A percentile compares a stretch with the other conserved stretches of the same genome.
Evolutionary conservation across 2,113 vertebrate species (phyloP).

Genomic region (Bubo bubo): DNA sequence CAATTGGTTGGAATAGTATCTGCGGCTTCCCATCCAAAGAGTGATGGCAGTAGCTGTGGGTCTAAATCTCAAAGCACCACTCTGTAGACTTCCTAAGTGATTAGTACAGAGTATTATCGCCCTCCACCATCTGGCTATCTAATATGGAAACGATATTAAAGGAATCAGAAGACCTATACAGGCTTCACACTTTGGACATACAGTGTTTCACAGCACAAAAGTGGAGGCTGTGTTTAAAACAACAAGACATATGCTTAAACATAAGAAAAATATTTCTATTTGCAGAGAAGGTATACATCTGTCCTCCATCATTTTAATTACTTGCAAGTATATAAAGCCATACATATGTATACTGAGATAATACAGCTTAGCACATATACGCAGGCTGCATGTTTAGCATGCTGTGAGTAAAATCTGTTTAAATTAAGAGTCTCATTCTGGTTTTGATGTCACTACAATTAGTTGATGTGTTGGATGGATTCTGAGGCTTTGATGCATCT

Average conservation of each 20-base stretch:
- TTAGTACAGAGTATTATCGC: constrained; percentile 73
- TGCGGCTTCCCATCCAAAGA: constrained; percentile 22
- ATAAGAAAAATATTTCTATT: not conserved
- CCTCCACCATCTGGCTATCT: constrained; percentile 75
- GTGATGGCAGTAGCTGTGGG: constrained; percentile 29
- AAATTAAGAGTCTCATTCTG: constrained; percentile 15
- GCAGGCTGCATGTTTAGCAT: not conserved
- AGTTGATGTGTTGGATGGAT: constrained; percentile 27
- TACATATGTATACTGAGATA: not conserved
- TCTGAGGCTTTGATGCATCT: constrained; percentile 36
- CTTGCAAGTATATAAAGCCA: not conserved
- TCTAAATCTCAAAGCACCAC: constrained; percentile 67
- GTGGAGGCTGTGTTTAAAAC: not conserved
- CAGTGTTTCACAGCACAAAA: not conserved
- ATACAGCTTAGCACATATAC: constrained; percentile 1
- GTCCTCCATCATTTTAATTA: not conserved
- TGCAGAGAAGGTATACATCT: fast-evolving
- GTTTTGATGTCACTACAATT: constrained; percentile 9
- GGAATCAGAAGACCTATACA: constrained; percentile 43
- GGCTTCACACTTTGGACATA: not conserved
- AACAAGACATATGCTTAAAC: not conserved
- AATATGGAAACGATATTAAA: constrained; percentile 67
- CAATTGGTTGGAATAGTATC: constrained; percentile 17
- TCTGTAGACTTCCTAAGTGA: constrained; percentile 73
- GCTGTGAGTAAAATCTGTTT: constrained; percentile 5